Conservation (phyloP, 1,140 invertebrate species). For the Leucophenga varia region DNA sequence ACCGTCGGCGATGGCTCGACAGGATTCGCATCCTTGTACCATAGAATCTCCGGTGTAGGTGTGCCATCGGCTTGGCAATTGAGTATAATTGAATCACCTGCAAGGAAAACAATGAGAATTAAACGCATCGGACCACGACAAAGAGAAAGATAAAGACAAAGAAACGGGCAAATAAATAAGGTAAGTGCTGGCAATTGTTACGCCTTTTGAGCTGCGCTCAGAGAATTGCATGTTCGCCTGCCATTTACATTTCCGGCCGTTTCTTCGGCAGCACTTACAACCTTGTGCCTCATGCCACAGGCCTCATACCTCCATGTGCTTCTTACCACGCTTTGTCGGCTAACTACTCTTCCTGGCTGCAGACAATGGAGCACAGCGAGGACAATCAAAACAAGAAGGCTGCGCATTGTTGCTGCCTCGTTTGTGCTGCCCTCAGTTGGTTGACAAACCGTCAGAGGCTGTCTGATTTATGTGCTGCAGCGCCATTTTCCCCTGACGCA, state of each 20-base stretch:
- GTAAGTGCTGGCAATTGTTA: conserved; percentile 41
- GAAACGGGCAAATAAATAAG: conserved; percentile 43
- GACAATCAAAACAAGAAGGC: too few relatives aligned
- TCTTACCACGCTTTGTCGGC: conserved; percentile 7
- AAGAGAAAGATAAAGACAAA: too few relatives aligned
- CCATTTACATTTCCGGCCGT: conserved; percentile 8
- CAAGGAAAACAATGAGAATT: conserved; percentile 6
- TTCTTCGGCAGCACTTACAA: conserved; percentile 16
- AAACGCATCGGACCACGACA: too few relatives aligned
- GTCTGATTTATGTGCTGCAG: conserved; percentile 41
- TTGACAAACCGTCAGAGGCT: conserved; percentile 21
- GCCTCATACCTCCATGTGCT: not conserved
- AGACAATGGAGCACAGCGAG: too few relatives aligned
- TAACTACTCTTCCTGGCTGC: conserved; percentile 14
- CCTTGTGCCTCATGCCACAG: conserved; percentile 8
- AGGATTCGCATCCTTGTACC: conserved; percentile 83
- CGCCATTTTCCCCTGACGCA: conserved; percentile 41
- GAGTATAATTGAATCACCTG: conserved; percentile 85
- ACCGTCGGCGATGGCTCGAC: conserved; percentile 79
- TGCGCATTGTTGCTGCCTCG: conserved; percentile 25
- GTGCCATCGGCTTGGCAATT: conserved; percentile 93
- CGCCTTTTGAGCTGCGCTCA: conserved; percentile 16
- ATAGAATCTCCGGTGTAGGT: conserved; percentile 82
- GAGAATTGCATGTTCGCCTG: conserved; percentile 13
- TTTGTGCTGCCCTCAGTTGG: conserved; percentile 17